phyloP scores from a whole-genome alignment of 2,888 invertebrate species.

The Ophion ventricosus region DNA sequence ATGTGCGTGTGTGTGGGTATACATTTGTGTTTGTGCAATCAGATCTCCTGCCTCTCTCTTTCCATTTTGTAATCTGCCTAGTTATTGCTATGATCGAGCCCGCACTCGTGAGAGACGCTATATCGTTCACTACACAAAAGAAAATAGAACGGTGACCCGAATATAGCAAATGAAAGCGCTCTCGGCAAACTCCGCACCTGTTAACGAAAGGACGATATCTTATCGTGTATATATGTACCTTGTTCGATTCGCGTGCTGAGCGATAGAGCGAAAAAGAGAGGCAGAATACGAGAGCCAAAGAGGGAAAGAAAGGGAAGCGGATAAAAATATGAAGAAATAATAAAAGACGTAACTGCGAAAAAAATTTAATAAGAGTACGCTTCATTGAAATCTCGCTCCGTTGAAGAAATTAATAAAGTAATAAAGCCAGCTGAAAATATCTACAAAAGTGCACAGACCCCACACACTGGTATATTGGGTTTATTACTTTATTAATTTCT shows the following conservation, averaged over 20 bases:
- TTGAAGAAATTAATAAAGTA: constrained; percentile 42
- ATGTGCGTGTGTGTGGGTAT: too few species aligned
- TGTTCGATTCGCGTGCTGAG: neutral
- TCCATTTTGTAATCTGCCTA: neutral
- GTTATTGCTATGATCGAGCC: neutral
- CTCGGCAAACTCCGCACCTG: constrained; percentile 25
- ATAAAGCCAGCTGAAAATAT: constrained; percentile 29
- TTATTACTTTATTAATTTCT: constrained; percentile 52
- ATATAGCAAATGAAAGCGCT: constrained; percentile 45
- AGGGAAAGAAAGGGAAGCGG: neutral
- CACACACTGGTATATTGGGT: neutral
- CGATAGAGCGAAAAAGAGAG: neutral
- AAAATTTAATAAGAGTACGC: constrained; percentile 31
- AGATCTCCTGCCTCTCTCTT: constrained; percentile 32
- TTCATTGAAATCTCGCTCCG: constrained; percentile 44
- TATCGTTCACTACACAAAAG: constrained; percentile 14
- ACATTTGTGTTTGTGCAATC: constrained; percentile 38
- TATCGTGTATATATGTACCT: constrained; percentile 22
- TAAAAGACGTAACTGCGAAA: constrained; percentile 33
- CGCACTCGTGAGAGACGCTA: neutral
- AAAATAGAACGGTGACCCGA: constrained; percentile 48
- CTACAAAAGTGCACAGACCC: neutral
- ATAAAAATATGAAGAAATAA: neutral
- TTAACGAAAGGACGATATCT: constrained; percentile 32
- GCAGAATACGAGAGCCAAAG: neutral